Evolutionary conservation across 2,888 invertebrate species (phyloP).

Genomic region (Thera obeliscata): DNA sequence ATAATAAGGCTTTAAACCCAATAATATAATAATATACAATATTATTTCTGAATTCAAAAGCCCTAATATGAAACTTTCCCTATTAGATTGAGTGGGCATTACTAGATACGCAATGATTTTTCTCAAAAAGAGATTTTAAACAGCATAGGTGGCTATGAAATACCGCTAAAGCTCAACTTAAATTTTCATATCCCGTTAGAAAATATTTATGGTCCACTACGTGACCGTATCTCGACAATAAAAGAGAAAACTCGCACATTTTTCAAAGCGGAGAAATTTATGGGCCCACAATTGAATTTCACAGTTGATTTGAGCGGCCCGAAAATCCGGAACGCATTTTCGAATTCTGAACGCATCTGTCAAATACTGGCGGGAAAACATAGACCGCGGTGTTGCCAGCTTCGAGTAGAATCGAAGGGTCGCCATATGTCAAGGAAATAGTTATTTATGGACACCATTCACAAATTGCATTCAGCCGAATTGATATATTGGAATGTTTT

Average conservation of each 20-base stretch:
- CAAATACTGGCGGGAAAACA: slow-evolving; percentile 78
- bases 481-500: slow-evolving; percentile 83
- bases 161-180: slow-evolving; percentile 14
- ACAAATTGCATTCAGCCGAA: slow-evolving; percentile 83
- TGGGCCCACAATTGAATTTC: slow-evolving; percentile 81
- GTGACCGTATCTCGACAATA: slow-evolving; percentile 47
- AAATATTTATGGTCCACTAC: slow-evolving; percentile 41
- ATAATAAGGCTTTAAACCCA: no score
- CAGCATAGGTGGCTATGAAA: slow-evolving; percentile 10
- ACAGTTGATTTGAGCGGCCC: slow-evolving; percentile 79
- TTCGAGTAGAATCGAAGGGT: slow-evolving; percentile 61
- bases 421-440: slow-evolving; percentile 82
- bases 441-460: slow-evolving; percentile 82
- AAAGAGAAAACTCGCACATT: slow-evolving; percentile 60
- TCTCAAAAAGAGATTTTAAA: not conserved
- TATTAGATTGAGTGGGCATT: no score
- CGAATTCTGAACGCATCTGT: slow-evolving; percentile 76
- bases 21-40: no score
- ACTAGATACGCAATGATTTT: no score
- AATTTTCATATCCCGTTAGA: slow-evolving; percentile 32
- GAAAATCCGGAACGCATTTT: slow-evolving; percentile 72
- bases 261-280: slow-evolving; percentile 74
- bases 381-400: slow-evolving; percentile 64
- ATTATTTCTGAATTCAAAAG: no score
- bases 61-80: no score